Evolutionary conservation across 2,888 invertebrate genomes (phyloP), one percentile per base, ranked within the genome.

Genomic region (Poecilobothrus nobilitatus): DNA sequence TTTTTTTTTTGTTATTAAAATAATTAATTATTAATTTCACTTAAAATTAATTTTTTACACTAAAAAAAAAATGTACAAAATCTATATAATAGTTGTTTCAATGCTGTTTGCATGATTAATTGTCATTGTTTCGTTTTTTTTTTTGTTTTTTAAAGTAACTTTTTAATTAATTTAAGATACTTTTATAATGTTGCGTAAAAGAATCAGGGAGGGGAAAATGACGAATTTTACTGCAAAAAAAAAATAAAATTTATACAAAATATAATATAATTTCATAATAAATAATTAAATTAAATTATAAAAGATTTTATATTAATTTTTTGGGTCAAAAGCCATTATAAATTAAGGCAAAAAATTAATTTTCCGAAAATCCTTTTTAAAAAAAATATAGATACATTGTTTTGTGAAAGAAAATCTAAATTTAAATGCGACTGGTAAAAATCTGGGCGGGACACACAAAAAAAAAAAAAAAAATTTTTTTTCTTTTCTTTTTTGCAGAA

Each of bases 391-490:
- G n/a, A 18, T 53, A 34, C 33, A 18, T 63, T 65, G 2, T 27
- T 37, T 37, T 65, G 37, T 20, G 9, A n/a, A 33, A 64, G 9
- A n/a, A 33, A 64, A 64, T 4, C 27, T 22, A 34, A 34, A 34
- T 65, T n/a, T 12, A 18, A 27, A 33, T n/a, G n/a, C 65, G 65
- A 65, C 33, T 65, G 67, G 62, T 62, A 68, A 68, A 74, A 75
- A 74, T 73, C 74, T 75, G 75, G 75, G 75, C 75, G 75, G 75
- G 75, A 75, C 75, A 74, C 74, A 73, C 73, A 72, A 74, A n/a
- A n/a, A n/a, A n/a, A n/a, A n/a, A n/a, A n/a, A n/a, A n/a, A n/a
- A n/a, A n/a, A 73, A 73, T 6, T 18, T n/a, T 53, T 8, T 41
- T 41, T 15, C 18, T 53, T 53, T 53, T 53, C 37, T 12, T 37